A percentile compares a stretch with the other conserved stretches of the same genome.
phyloP scores from a whole-genome alignment of 2,113 vertebrate genomes.

The Rynchops niger region DNA sequence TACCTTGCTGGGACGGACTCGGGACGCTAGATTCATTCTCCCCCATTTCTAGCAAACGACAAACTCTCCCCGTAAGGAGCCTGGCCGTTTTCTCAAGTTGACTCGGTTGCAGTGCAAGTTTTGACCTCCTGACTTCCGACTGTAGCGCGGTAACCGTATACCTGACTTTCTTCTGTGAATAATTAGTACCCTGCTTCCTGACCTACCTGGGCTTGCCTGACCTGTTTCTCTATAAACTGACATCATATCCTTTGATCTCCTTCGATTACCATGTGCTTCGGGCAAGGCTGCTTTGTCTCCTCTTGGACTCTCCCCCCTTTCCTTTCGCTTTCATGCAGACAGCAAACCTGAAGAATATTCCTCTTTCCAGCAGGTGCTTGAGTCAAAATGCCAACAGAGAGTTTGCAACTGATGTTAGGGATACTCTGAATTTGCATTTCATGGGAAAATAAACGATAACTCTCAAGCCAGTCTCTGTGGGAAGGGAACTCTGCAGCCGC shows the following conservation, averaged over 20 bases:
- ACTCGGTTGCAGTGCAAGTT: constrained; percentile 53
- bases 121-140: constrained; percentile 75
- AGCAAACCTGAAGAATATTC: accelerated
- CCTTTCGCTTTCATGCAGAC: constrained; percentile 34
- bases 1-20: constrained; percentile 75
- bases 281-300: constrained; percentile 73
- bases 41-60: constrained; percentile 64
- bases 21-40: constrained; percentile 68
- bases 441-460: neutral
- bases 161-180: constrained; percentile 75
- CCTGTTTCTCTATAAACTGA: constrained; percentile 87
- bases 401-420: neutral
- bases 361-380: neutral
- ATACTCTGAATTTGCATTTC: neutral
- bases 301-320: constrained; percentile 14
- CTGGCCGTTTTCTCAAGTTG: neutral
- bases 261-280: constrained; percentile 47
- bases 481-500: neutral
- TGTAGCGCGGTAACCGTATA: constrained; percentile 69
- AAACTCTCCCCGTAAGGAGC: neutral
- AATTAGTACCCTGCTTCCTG: constrained; percentile 78
- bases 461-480: neutral
- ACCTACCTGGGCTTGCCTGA: constrained; percentile 87
- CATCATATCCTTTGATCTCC: constrained; percentile 82
- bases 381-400: neutral